A percentile compares a stretch with the other conserved stretches of the same genome.
Evolutionary conservation across 2,888 invertebrate genomes (phyloP).

Genomic region (Xestia sexstrigata): DNA sequence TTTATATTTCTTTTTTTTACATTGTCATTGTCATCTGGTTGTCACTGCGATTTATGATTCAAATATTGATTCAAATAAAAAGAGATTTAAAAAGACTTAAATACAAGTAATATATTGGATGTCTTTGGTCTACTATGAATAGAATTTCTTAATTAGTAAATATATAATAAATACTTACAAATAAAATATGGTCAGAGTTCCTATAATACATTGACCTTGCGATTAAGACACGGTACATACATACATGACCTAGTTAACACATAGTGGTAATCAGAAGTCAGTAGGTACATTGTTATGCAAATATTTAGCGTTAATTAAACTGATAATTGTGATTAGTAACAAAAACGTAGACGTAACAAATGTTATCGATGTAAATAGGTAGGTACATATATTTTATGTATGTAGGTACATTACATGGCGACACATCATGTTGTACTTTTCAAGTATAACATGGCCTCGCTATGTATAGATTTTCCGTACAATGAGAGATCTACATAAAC

Average conservation of each 20-base stretch:
- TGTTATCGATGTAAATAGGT: constrained; percentile 18
- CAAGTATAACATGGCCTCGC: background rate
- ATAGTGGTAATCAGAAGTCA: constrained; percentile 38
- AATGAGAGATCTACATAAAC: background rate
- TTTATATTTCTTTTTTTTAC: too few species aligned
- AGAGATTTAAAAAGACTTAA: too few species aligned
- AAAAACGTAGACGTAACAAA: constrained; percentile 36
- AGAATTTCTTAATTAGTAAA: too few species aligned
- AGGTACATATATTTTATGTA: background rate
- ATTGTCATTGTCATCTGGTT: too few species aligned
- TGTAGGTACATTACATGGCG: background rate
- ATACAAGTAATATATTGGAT: too few species aligned
- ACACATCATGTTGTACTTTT: background rate
- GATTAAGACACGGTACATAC: constrained; percentile 1
- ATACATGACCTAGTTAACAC: constrained; percentile 58
- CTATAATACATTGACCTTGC: constrained; percentile 36
- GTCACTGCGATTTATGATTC: too few species aligned
- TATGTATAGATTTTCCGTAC: background rate
- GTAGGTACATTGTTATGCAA: constrained; percentile 32
- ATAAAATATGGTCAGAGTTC: constrained; percentile 3
- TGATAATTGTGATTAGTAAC: constrained; percentile 51
- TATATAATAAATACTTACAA: too few species aligned
- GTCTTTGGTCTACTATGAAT: too few species aligned
- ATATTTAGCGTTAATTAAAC: constrained; percentile 41
- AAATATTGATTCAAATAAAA: too few species aligned